phyloP scores from a whole-genome alignment of 2,797 vertebrate species.

The Tympanoctomys barrerae region DNA sequence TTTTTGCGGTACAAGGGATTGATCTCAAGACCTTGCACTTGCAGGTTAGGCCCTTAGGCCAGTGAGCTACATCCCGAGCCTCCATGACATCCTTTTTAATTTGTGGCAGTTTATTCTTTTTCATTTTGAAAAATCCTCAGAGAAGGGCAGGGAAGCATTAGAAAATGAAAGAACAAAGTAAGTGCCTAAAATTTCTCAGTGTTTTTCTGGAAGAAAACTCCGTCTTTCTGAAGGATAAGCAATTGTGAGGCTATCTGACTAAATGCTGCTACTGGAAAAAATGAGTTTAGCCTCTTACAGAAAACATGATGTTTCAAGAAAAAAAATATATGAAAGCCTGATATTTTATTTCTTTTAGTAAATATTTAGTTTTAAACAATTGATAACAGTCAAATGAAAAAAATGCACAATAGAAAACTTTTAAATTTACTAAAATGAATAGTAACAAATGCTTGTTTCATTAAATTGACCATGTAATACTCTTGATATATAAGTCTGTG shows the following conservation, averaged over 20 bases:
- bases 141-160: background rate
- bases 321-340: background rate
- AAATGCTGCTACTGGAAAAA: background rate
- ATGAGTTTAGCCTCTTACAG: background rate
- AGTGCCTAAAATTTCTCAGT: background rate
- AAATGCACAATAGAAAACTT: background rate
- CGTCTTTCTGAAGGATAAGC: background rate
- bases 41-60: too few relatives aligned
- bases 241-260: background rate
- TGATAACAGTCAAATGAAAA: background rate
- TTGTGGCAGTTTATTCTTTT: background rate
- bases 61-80: too few relatives aligned
- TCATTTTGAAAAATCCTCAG: background rate
- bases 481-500: background rate
- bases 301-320: background rate
- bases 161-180: background rate
- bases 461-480: background rate
- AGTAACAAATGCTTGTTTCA: background rate
- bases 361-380: background rate
- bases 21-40: too few relatives aligned
- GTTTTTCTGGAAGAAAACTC: background rate
- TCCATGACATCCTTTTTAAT: background rate
- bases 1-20: too few relatives aligned
- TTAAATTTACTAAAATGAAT: background rate
- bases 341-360: background rate